Conservation (phyloP, 1,140 invertebrate genomes). For the Hestina assimilis region DNA sequence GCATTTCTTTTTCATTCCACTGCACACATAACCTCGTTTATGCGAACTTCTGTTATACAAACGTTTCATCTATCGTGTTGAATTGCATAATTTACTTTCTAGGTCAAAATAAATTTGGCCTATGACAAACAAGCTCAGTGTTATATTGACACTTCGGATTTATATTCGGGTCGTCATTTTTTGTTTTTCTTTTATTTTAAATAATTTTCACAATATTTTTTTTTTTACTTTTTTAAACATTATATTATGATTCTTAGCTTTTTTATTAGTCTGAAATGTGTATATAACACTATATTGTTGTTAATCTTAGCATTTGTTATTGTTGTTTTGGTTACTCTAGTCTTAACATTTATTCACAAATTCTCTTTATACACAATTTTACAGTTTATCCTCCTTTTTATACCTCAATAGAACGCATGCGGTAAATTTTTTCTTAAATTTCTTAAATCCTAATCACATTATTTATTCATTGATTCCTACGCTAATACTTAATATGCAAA, state of each 20-base stretch:
- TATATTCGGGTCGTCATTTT: no score
- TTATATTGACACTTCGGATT: no score
- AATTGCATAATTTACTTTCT: conserved; percentile 56
- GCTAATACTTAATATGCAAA: conserved; percentile 22
- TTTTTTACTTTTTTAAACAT: not conserved
- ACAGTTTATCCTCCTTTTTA: no score
- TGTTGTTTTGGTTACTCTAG: no score
- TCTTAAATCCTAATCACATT: not conserved
- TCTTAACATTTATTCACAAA: no score
- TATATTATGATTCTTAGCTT: no score
- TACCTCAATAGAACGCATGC: no score
- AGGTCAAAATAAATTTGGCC: conserved; percentile 46
- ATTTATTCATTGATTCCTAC: conserved; percentile 19
- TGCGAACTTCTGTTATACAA: conserved; percentile 46
- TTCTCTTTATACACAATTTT: no score
- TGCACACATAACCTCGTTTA: conserved; percentile 42
- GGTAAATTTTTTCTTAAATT: not conserved
- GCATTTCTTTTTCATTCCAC: conserved; percentile 20
- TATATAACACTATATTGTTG: no score
- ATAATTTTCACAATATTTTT: not conserved
- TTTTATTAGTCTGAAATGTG: no score
- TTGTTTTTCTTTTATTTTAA: not conserved
- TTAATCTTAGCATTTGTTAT: no score
- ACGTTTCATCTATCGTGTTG: conserved; percentile 39
- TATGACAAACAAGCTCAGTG: conserved; percentile 17